Conservation (phyloP, 2,113 vertebrate genomes). For the Talpa occidentalis region DNA sequence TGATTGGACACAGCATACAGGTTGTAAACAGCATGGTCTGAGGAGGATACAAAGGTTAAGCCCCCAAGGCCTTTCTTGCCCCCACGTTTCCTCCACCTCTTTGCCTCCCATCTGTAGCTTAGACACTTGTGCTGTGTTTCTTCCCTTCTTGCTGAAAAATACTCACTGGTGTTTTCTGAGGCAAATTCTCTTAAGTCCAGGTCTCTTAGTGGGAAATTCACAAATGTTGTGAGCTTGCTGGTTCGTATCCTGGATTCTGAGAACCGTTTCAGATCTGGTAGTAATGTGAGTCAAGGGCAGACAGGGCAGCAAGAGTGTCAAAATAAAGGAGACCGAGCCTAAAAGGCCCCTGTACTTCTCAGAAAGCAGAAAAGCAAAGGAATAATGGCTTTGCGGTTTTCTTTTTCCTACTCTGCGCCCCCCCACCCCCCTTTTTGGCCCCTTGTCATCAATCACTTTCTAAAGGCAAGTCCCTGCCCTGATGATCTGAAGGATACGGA, state of each 20-base stretch:
- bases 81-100: rapidly evolving
- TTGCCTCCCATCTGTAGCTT: neutral
- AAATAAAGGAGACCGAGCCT: neutral
- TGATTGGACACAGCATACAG: constrained; percentile 98
- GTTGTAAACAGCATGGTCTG: constrained; percentile 94
- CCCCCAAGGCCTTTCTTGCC: rapidly evolving
- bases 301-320: neutral
- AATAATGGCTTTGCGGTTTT: neutral
- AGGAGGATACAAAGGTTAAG: neutral
- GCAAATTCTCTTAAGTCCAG: constrained; percentile 95
- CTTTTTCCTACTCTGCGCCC: neutral
- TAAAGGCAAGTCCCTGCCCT: neutral
- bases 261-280: constrained; percentile 96
- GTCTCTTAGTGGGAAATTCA: constrained; percentile 96
- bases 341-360: neutral
- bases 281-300: constrained; percentile 86
- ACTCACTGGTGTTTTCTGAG: constrained; percentile 93
- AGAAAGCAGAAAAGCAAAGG: neutral
- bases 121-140: neutral
- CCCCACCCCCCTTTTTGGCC: neutral
- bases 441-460: neutral
- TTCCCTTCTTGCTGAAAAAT: neutral
- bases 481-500: constrained; percentile 92
- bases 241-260: constrained; percentile 93
- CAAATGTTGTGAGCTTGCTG: constrained; percentile 95